Evolutionary conservation across 2,113 vertebrate genomes (phyloP), one percentile per base, ranked within the genome.

Genomic region (Pelobates fuscus): DNA sequence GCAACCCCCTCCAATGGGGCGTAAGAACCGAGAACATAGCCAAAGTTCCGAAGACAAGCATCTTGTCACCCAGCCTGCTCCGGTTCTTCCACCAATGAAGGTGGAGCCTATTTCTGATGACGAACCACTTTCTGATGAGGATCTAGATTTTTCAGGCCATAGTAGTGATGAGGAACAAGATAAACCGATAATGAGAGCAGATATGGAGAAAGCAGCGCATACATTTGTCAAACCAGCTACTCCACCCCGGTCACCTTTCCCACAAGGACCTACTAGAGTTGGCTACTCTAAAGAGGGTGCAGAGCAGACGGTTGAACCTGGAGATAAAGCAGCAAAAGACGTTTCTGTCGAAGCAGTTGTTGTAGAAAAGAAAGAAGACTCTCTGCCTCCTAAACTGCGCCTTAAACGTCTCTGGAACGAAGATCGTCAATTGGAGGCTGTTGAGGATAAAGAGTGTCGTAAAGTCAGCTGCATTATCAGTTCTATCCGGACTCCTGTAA

Each of bases 381-480:
- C 86, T 67, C 90, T 92, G 86, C 90, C 90, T 0, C 90, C 90
- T 0, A 92, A 92, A 66, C 88, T 92, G 27, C 82, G 91, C 1
- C 80, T 90, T 20, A 92, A 92, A 20, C 86, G 90, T 0, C 88
- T 88, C 8, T 92, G 91, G 90, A 87, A 91, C 0, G 90, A 84
- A 0, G 89, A 85, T 67, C 81, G 86, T 0, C 80, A 77, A 1
- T 67, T 6, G 0, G 88, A 84, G 0, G 27, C 2, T 1, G 26
- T 76, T 0, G 86, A 87, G 77, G 84, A 85, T 0, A 77, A 64
- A 0, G 84, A 52, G 2, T 82, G 80, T 0, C 65, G 87, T 6
- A 71, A 77, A 3, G 29, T 82, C 27, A 81, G 77, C 43, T 91
- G 90, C 85, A 83, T 78, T 0, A 58, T 77, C 25, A 68, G 75